Percentiles rank a stretch among this genome's conserved stretches.
Conservation (phyloP, 2,113 vertebrate species). For the Furnarius figulus region DNA sequence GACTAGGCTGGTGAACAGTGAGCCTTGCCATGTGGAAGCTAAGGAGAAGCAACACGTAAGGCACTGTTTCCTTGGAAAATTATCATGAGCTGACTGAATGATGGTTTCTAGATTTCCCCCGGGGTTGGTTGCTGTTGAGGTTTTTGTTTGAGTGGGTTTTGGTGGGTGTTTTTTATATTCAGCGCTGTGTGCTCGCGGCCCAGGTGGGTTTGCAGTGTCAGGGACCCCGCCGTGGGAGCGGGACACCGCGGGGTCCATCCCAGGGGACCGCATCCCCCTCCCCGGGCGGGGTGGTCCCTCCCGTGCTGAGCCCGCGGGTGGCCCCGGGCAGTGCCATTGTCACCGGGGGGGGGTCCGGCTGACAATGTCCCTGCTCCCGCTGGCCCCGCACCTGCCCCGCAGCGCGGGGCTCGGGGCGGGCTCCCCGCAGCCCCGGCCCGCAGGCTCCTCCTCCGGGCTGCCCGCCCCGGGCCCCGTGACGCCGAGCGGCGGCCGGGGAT, state of each 20-base stretch:
- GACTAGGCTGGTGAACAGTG: background rate
- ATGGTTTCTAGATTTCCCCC: background rate
- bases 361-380: too few species aligned
- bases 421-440: background rate
- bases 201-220: background rate
- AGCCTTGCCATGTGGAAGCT: background rate
- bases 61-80: background rate
- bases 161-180: background rate
- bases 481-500: background rate
- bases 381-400: background rate
- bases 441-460: slow-evolving; percentile 12
- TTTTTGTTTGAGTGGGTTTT: too few species aligned
- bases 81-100: fast-evolving
- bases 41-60: fast-evolving
- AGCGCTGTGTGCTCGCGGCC: background rate
- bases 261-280: background rate
- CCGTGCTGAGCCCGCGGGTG: background rate
- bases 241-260: background rate
- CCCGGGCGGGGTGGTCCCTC: background rate
- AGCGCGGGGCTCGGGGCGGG: background rate
- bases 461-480: slow-evolving; percentile 44
- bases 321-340: background rate
- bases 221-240: background rate
- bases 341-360: background rate
- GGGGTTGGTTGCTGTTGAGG: background rate